phyloP scores from a whole-genome alignment of 2,888 invertebrate species.

The Leucozona laternaria region DNA sequence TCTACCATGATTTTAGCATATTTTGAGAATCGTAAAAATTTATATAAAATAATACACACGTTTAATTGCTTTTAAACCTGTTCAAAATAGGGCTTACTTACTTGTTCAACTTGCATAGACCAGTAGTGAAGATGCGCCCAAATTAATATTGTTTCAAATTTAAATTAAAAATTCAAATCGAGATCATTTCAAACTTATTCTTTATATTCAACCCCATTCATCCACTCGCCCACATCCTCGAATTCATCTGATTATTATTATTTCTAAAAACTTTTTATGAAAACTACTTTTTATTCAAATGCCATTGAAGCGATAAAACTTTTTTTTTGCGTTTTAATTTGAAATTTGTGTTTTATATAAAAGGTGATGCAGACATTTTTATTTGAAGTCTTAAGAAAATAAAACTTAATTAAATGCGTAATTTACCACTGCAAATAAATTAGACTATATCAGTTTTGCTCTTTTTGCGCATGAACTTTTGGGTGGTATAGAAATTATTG shows the following conservation, averaged over 20 bases:
- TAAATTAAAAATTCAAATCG: constrained; percentile 3
- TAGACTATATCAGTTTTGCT: neutral
- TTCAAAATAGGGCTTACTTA: neutral
- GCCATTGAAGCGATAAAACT: constrained; percentile 13
- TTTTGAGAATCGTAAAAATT: neutral
- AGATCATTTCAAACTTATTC: constrained; percentile 1
- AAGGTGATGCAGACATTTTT: constrained; percentile 5
- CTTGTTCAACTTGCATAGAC: constrained; percentile 10
- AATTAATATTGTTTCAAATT: neutral
- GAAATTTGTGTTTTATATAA: neutral
- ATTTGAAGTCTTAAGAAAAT: neutral
- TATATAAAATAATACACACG: neutral
- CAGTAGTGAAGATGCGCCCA: neutral
- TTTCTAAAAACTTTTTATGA: neutral
- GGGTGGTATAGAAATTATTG: neutral
- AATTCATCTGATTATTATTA: neutral
- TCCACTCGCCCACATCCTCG: constrained; percentile 8
- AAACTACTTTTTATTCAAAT: constrained; percentile 32
- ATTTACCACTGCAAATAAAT: neutral
- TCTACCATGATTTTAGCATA: neutral
- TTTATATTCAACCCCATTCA: constrained; percentile 16
- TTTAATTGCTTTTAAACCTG: neutral
- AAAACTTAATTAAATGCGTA: constrained; percentile 9
- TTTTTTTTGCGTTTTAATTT: constrained; percentile 34
- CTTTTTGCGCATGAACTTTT: neutral